Percentiles rank a stretch among this genome's conserved stretches.
Evolutionary conservation across 2,888 invertebrate genomes (phyloP).

Genomic region (Protophormia terraenovae): DNA sequence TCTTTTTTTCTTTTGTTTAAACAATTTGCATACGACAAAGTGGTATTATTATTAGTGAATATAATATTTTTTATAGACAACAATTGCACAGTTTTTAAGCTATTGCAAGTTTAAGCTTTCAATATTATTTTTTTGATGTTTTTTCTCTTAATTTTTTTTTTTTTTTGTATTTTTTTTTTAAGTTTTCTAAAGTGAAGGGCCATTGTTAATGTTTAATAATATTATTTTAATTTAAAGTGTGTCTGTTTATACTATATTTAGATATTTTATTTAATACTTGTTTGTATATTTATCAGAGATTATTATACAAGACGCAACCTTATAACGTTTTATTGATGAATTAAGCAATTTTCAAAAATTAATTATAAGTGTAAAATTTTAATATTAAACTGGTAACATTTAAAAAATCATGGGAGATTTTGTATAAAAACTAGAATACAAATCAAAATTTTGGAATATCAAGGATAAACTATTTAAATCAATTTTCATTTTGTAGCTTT

Average conservation of each 20-base stretch:
- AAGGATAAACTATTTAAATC: no score
- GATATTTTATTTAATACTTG: background rate
- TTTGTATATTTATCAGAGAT: slow-evolving; percentile 13
- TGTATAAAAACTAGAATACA: background rate
- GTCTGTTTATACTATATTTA: background rate
- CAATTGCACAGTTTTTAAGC: slow-evolving; percentile 31
- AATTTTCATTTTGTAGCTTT: no score
- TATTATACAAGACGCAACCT: slow-evolving; percentile 51
- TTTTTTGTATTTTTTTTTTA: slow-evolving; percentile 29
- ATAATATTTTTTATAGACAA: slow-evolving; percentile 10
- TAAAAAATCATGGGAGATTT: background rate
- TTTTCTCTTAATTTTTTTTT: background rate
- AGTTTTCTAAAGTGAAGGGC: slow-evolving; percentile 58
- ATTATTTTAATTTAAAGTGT: slow-evolving; percentile 21
- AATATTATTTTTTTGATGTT: slow-evolving; percentile 40
- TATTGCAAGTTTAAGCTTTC: slow-evolving; percentile 52
- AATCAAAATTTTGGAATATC: no score
- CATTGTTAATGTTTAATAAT: slow-evolving; percentile 3
- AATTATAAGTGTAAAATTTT: background rate
- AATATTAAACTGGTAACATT: background rate
- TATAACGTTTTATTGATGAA: slow-evolving; percentile 23
- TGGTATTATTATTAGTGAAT: slow-evolving; percentile 35
- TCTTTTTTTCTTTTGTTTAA: slow-evolving; percentile 33
- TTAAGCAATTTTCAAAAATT: slow-evolving; percentile 24
- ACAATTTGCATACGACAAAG: slow-evolving; percentile 57